These are phyloP conservation scores for Harpalus rufipes DNA, from an alignment of 2,888 invertebrate genomes.

Conservation along the genomic window DNA sequence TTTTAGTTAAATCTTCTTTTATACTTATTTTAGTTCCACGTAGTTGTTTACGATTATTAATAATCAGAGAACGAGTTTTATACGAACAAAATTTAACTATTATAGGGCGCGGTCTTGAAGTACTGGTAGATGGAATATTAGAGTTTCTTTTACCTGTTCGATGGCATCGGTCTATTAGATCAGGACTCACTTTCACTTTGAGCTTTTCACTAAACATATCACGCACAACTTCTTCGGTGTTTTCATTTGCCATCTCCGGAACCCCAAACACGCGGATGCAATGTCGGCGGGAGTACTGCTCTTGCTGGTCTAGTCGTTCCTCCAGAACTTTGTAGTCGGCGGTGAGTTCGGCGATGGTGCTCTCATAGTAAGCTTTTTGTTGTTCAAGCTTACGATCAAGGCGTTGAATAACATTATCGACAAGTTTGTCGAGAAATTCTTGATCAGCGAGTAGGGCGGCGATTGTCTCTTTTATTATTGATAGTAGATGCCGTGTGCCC, in stretches of 20 bases:
- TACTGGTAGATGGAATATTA: neutral
- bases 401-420: no score
- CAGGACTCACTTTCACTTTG: neutral
- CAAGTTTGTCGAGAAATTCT: no score
- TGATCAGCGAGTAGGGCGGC: neutral
- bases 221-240: neutral
- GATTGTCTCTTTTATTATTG: neutral
- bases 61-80: neutral
- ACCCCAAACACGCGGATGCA: neutral
- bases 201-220: conserved; percentile 1
- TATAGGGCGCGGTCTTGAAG: neutral
- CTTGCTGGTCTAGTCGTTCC: neutral
- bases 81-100: neutral
- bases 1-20: neutral
- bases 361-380: neutral
- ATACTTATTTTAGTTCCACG: neutral
- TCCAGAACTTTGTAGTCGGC: neutral
- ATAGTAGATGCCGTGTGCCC: neutral
- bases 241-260: neutral
- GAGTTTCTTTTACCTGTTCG: neutral
- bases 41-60: neutral
- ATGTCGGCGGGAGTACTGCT: neutral
- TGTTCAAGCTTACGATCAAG: neutral
- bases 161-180: neutral
- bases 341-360: neutral